These are phyloP conservation scores for Pinctada fucata DNA, from an alignment of 2,888 invertebrate genomes.

Conservation along the genomic window DNA sequence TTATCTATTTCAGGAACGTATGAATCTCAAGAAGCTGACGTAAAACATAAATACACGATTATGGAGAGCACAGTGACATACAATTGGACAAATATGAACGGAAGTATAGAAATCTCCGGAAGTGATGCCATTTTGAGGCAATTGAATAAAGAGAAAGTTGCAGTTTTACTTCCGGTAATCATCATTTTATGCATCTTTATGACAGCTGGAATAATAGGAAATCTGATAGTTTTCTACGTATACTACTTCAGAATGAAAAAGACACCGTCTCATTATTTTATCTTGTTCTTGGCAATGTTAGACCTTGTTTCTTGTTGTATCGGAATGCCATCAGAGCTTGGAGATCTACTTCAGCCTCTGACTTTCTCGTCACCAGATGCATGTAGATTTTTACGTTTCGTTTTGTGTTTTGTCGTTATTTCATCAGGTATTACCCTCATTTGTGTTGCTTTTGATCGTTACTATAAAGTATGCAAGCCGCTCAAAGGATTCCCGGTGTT, in stretches of 20 bases:
- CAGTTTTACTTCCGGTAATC: conserved; percentile 55
- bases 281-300: conserved; percentile 63
- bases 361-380: conserved; percentile 54
- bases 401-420: conserved; percentile 59
- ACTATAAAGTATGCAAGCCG: conserved; percentile 64
- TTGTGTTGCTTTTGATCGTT: conserved; percentile 65
- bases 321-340: conserved; percentile 60
- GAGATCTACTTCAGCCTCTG: conserved; percentile 60
- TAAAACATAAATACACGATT: too few species aligned
- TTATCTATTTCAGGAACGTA: too few species aligned
- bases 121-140: not conserved
- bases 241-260: conserved; percentile 61
- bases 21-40: too few species aligned
- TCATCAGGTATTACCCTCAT: conserved; percentile 61
- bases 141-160: conserved; percentile 54
- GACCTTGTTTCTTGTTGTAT: conserved; percentile 63
- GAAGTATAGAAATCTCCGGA: too few species aligned
- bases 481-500: conserved; percentile 57
- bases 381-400: conserved; percentile 63
- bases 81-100: too few species aligned
- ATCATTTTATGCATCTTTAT: conserved; percentile 55
- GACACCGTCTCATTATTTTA: conserved; percentile 64
- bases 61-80: too few species aligned
- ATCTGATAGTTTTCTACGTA: conserved; percentile 62
- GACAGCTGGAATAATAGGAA: conserved; percentile 56